Evolutionary conservation across 2,113 vertebrate genomes (phyloP).

Genomic region (Laticauda colubrina): DNA sequence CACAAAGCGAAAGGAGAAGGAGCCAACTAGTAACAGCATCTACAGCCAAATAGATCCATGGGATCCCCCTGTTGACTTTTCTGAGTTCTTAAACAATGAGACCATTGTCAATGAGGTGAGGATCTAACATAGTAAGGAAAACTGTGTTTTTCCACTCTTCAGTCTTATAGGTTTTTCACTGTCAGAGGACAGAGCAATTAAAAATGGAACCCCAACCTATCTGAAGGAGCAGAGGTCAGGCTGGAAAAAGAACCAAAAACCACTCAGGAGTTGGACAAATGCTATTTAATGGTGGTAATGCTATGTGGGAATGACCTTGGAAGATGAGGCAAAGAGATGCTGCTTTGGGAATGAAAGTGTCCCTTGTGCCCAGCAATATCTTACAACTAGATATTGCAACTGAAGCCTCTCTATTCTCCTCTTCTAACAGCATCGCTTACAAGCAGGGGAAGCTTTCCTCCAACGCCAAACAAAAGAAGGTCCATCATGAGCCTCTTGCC

Average conservation of each 20-base stretch:
- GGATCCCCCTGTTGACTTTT: conserved; percentile 77
- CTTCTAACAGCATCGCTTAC: neutral
- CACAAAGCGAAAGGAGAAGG: conserved; percentile 83
- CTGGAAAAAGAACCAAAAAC: neutral
- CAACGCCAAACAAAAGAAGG: neutral
- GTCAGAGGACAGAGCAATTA: neutral
- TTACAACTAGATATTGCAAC: neutral
- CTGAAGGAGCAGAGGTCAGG: neutral
- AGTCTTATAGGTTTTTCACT: neutral
- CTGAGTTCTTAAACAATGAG: conserved; percentile 84
- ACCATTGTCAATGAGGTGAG: conserved; percentile 80
- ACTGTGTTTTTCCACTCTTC: neutral
- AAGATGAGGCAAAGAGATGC: neutral
- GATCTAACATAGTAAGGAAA: neutral
- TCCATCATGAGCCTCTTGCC: neutral
- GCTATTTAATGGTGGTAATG: neutral
- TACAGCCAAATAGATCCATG: conserved; percentile 87
- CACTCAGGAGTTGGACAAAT: neutral
- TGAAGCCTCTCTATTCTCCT: neutral
- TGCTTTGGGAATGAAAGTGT: neutral
- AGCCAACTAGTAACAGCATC: conserved; percentile 81
- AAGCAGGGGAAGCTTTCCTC: neutral
- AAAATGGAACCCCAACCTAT: neutral
- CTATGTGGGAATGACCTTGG: neutral
- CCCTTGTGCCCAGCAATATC: neutral